Evolutionary conservation across 2,113 vertebrate genomes (phyloP).

Genomic region (Acanthisitta chloris): DNA sequence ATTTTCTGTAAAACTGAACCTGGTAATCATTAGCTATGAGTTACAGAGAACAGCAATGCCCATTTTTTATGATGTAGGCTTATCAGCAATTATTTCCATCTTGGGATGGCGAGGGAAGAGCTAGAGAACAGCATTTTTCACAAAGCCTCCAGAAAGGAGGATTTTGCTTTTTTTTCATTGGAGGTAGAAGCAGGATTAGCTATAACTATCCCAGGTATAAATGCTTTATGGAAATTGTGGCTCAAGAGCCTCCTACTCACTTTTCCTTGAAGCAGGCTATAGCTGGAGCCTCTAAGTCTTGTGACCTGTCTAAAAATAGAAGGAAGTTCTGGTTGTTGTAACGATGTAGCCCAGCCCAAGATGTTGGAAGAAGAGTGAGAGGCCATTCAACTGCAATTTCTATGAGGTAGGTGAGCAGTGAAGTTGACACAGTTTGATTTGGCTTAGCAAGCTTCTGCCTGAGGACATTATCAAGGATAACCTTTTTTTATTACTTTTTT

Average conservation of each 20-base stretch:
- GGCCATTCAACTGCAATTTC: neutral
- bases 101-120: neutral
- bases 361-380: rapidly evolving
- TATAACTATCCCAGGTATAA: neutral
- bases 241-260: neutral
- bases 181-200: neutral
- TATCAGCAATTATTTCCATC: neutral
- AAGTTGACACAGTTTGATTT: neutral
- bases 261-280: neutral
- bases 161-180: neutral
- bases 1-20: neutral
- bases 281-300: neutral
- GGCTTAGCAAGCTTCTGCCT: neutral
- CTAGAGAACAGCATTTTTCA: neutral
- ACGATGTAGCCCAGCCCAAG: neutral
- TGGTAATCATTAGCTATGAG: neutral
- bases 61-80: neutral
- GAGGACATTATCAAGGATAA: neutral
- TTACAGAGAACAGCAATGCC: neutral
- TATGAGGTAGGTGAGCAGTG: neutral
- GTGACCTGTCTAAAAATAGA: neutral
- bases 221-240: neutral
- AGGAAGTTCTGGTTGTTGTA: neutral
- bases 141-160: neutral
- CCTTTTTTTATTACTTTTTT: neutral